Conservation (phyloP, 2,797 vertebrate species). For the Hemitrygon akajei region DNA sequence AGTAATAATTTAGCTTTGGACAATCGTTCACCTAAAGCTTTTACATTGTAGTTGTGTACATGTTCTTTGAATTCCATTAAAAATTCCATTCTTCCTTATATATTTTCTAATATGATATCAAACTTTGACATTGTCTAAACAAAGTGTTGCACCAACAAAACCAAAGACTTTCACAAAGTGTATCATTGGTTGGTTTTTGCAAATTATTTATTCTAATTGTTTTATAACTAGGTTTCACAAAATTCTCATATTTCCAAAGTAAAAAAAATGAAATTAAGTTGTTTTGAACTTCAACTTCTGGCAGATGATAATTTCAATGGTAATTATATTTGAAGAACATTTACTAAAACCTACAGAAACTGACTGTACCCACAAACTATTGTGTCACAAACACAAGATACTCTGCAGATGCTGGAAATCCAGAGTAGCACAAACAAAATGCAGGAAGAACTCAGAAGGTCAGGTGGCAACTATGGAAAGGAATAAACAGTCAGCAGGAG, state of each 20-base stretch:
- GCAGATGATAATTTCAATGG: background rate
- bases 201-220: background rate
- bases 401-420: no score
- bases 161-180: background rate
- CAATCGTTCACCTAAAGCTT: background rate
- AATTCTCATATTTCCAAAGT: background rate
- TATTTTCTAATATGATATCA: background rate
- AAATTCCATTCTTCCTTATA: background rate
- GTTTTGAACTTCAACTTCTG: background rate
- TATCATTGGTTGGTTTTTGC: background rate
- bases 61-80: constrained; percentile 2
- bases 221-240: background rate
- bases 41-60: background rate
- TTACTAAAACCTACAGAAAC: background rate
- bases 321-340: background rate
- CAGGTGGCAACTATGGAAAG: no score
- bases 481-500: no score
- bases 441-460: no score
- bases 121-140: background rate
- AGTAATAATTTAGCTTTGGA: background rate
- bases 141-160: background rate
- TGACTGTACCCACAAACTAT: background rate
- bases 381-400: no score
- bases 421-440: no score
- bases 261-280: background rate